Evolutionary conservation across 2,888 invertebrate genomes (phyloP), one percentile per base, ranked within the genome.

Genomic region (Drosophila macrospina): DNA sequence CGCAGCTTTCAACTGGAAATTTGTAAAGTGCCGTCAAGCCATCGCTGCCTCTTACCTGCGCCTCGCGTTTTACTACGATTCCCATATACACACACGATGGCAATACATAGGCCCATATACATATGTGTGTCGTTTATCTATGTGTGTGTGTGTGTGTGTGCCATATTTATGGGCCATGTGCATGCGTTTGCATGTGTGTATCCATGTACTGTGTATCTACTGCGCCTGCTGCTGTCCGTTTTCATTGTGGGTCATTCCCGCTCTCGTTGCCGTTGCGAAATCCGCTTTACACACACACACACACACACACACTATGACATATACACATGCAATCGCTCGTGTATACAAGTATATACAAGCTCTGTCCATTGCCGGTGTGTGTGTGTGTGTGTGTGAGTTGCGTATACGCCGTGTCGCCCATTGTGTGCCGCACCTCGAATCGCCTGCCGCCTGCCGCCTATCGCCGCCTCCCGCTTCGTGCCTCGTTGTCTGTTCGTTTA

Each of bases 211-310:
- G 68, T 24, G 32, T 50, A 62, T 67, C 52, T 65, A 41, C 54
- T 51, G 55, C 54, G 67, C 56, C 55, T 39, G 59, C 50, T 50
- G 68, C 73, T 76, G 78, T 82, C 82, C 82, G 65, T 77, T 84
- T 83, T 77, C 85, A 85, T 84, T 83, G 83, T 84, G 83, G 83
- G 83, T 84, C 85, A 84, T 74, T 84, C 80, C 74, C 78, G 74
- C 64, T 60, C 73, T 68, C 61, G 62, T 61, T 76, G 71, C 62
- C 65, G 57, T 64, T 64, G 64, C 64, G 73, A 73, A 85, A 83
- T 85, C 85, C 82, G 83, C 83, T 83, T 83, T 82, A 52, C 73
- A 59, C 67, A 70, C 69, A 61, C 57, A 37, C 15, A 50, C 51
- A 60, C 51, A 44, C 34, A 48, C 20, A 51, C 28, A 24, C n/a